Base-by-base conservation (phyloP, 1,140 invertebrate species). In the Bradynema listronoti region DNA sequence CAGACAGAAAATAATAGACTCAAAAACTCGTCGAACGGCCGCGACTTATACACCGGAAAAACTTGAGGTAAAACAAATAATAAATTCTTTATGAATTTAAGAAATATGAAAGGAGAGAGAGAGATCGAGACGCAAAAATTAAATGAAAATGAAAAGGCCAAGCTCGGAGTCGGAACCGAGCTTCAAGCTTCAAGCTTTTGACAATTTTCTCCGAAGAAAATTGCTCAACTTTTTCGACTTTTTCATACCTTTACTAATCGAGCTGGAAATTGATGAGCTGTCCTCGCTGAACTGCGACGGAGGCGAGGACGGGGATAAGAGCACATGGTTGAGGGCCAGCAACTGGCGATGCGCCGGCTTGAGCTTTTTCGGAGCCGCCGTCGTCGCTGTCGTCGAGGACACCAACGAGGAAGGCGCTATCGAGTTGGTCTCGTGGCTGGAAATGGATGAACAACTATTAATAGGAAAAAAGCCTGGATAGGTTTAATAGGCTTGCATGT, bases 161-260 rank as follows among this genome's bases (percentile, higher is more conserved):
- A 27, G 42, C 42, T 22, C 42, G 36, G 11, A 19, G 11, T 19
- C 19, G 36, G 36, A 39, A 19, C 22, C 42, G 9, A 43, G 27
- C 22, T 3, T 19, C 47, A 29, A 19, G 16, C 34, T 50, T 25
- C 34, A 50, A 3, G 47, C n/a, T 25, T 50, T 50, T 4, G 16
- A 30, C 19, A 50, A 4, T 50, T 50, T 50, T 9, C 47, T 25
- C 34, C 47, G 4, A 27, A 50, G 27, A n/a, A 55, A 46, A 24
- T 55, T 22, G 33, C 16, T 55, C 4, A 55, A 43, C 52, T 55
- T 55, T 3, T 45, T 55, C 3, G 52, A 55, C 52, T 55, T 55
- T 36, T 36, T 56, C 3, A 27, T 14, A 46, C 3, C 4, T 55
- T 55, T 43, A n/a, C 33, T 19, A 25, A 47, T 55, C n/a, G 52